Evolutionary conservation across 2,113 vertebrate genomes (phyloP).

Genomic region (Lontra canadensis): DNA sequence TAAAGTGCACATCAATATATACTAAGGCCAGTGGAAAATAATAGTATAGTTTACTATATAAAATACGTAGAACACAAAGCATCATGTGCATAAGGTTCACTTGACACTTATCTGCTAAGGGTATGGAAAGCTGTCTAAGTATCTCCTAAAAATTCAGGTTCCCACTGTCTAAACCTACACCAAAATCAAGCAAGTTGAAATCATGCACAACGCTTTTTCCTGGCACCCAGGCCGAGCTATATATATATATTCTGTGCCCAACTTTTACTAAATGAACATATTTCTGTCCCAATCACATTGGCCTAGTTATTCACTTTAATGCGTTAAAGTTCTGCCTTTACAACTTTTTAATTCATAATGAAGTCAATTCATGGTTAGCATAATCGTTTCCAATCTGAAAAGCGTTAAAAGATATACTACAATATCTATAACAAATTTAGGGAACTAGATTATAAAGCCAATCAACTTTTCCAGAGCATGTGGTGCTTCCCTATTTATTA

Average conservation of each 20-base stretch:
- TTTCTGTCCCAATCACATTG: constrained; percentile 4
- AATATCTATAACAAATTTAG: background rate
- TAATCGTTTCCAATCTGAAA: background rate
- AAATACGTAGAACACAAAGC: background rate
- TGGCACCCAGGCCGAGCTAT: background rate
- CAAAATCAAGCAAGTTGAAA: constrained; percentile 35
- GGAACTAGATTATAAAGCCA: background rate
- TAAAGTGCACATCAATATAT: constrained; percentile 37
- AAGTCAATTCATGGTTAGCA: background rate
- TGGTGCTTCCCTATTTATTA: background rate
- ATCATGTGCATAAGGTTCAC: background rate
- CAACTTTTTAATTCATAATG: background rate
- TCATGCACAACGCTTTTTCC: background rate
- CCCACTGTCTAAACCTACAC: background rate
- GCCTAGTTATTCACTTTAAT: constrained; percentile 42
- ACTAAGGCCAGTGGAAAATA: background rate
- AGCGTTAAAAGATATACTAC: background rate
- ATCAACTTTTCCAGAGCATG: background rate
- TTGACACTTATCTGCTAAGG: background rate
- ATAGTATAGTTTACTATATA: background rate
- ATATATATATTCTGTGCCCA: background rate
- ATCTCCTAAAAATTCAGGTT: constrained; percentile 23
- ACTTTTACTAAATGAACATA: constrained; percentile 12
- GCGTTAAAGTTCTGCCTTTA: background rate
- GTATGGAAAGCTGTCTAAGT: background rate